A percentile compares a stretch with the other conserved stretches of the same genome.
These are phyloP conservation scores for Epinephelus coioides DNA, from an alignment of 2,797 vertebrate species.

Conservation along the genomic window DNA sequence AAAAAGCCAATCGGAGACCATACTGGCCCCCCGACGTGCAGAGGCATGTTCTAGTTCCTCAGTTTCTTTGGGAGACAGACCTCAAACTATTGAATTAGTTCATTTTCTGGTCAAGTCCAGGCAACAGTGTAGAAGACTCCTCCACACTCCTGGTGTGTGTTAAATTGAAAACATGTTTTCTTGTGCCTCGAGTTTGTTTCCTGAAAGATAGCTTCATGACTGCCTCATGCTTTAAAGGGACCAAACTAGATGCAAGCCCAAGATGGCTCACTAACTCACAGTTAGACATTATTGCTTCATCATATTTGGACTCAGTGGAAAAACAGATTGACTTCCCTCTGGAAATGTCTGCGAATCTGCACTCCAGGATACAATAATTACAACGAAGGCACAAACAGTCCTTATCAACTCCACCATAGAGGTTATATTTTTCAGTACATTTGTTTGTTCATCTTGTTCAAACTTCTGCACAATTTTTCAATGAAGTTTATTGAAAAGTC, in stretches of 20 bases:
- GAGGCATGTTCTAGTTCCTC: constrained; percentile 6
- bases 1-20: constrained; percentile 2
- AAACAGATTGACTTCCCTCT: not conserved
- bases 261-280: not conserved
- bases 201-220: not conserved
- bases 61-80: constrained; percentile 6
- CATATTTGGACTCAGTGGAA: not conserved
- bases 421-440: not conserved
- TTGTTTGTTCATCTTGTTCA: not conserved
- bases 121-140: constrained; percentile 15
- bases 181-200: constrained; percentile 17
- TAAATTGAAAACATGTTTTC: constrained; percentile 40
- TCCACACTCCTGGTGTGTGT: constrained; percentile 24
- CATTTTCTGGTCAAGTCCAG: constrained; percentile 32
- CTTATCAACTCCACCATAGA: not conserved
- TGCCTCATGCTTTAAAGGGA: not conserved
- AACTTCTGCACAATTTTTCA: not conserved
- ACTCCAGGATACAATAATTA: not conserved
- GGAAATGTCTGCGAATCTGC: not conserved
- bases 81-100: constrained; percentile 28
- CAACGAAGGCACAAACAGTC: not conserved
- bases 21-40: not conserved
- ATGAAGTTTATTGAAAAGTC: not conserved
- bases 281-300: not conserved
- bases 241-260: not conserved